These are phyloP conservation scores for Euspilapteryx auroguttella DNA, from an alignment of 2,888 invertebrate species.

Conservation along the genomic window DNA sequence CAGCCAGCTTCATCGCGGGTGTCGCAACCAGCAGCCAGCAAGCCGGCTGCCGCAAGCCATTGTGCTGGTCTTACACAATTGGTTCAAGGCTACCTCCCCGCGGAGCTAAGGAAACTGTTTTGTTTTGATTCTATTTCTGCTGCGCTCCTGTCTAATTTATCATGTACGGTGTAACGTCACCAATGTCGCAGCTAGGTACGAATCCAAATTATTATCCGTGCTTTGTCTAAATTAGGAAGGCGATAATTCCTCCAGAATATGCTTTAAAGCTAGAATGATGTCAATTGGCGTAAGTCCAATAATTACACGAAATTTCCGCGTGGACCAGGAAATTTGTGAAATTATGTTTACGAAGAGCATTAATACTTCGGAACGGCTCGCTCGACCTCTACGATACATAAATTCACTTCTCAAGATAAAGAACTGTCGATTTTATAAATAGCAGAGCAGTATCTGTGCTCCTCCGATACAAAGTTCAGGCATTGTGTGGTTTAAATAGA, in stretches of 20 bases:
- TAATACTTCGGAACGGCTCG: too few species aligned
- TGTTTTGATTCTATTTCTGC: not conserved
- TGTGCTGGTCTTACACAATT: slow-evolving; percentile 51
- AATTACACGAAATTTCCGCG: too few species aligned
- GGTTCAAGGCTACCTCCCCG: slow-evolving; percentile 52
- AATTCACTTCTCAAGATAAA: not conserved
- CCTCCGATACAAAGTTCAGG: not conserved
- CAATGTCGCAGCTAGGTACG: too few species aligned
- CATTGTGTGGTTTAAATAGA: not conserved
- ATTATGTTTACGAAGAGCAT: too few species aligned
- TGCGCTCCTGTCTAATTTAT: too few species aligned
- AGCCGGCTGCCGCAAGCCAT: slow-evolving; percentile 48
- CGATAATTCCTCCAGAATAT: too few species aligned
- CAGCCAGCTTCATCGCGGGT: slow-evolving; percentile 11
- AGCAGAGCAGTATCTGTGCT: not conserved
- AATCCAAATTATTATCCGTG: too few species aligned
- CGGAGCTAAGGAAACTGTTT: slow-evolving; percentile 46
- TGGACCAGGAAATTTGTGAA: too few species aligned
- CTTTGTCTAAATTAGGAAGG: too few species aligned
- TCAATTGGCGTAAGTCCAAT: too few species aligned
- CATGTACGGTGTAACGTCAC: too few species aligned
- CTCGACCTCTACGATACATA: not conserved
- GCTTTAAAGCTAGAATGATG: too few species aligned
- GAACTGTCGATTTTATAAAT: not conserved
- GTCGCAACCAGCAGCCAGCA: slow-evolving; percentile 46